Base-by-base conservation (phyloP, 2,113 vertebrate species). In the Chiloscyllium plagiosum region DNA sequence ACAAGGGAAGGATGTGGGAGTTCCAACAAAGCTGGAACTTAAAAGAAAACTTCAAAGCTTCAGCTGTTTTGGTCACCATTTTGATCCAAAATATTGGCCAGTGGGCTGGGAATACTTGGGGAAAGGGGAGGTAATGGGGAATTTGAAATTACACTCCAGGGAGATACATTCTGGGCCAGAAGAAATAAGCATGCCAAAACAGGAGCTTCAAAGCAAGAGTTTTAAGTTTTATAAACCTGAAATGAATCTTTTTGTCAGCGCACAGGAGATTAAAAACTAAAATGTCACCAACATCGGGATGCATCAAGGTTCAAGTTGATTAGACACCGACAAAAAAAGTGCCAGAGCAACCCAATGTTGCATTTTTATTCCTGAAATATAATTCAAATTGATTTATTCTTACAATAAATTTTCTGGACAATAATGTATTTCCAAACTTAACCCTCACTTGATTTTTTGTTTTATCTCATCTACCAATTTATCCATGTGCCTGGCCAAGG, bases 191-290 rank as follows among this genome's bases (percentile, higher is more conserved):
- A 66, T 72, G 69, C 47, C 94, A 95, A 50, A 95, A 95, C 42
- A 95, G 65, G 65, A 94, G 69, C 37, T 76, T 95, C 94, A 95
- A 50, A 95, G 94, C 15, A 95, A 72, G 13, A 95, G 6, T 50
- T 50, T 50, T 42, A 95, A 76, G 47, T 50, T 76, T 95, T 52
- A 42, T 19, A 33, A 95, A 50, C 12, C 42, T 50, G 72, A 52
- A 72, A 72, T 33, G 4, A n/a, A 47, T 26, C 72, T 29, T 56
- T 13, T 52, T 56, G 66, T 95, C 68, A 33, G 93, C 50, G 22
- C 19, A 24, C 93, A 61, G 70, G 68, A 70, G 72, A 95, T 15
- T 29, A 26, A 95, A 95, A 95, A 72, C 13, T 12, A 70, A 95
- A 76, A 69, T 3, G 20, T 52, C 52, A 89, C 47, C 8, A 56